phyloP scores from a whole-genome alignment of 2,113 vertebrate species.

The Malurus melanocephalus region DNA sequence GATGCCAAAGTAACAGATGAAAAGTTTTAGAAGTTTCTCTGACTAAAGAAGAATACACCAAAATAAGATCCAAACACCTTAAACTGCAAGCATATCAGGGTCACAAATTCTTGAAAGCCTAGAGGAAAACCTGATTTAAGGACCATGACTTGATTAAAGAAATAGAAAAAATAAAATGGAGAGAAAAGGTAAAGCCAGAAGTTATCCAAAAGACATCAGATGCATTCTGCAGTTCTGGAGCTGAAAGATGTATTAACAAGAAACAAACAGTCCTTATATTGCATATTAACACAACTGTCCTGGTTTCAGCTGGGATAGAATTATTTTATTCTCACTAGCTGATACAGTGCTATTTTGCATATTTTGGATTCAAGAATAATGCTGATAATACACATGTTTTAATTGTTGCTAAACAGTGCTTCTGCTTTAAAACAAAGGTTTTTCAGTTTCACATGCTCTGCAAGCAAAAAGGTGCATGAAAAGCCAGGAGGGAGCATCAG shows the following conservation, averaged over 20 bases:
- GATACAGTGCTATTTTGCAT: neutral
- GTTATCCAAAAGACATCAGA: neutral
- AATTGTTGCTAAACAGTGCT: neutral
- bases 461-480: neutral
- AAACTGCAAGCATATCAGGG: neutral
- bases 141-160: accelerated
- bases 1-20: neutral
- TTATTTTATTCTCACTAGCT: neutral
- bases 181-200: neutral
- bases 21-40: neutral
- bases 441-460: neutral
- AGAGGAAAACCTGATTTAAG: neutral
- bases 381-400: neutral
- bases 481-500: neutral
- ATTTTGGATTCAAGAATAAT: neutral
- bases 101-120: neutral
- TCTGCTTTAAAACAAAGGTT: neutral
- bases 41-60: neutral
- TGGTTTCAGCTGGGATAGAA: neutral
- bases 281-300: neutral
- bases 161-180: neutral
- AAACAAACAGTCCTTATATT: neutral
- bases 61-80: neutral
- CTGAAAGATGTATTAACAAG: neutral
- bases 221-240: neutral